Percentiles rank a stretch among this genome's conserved stretches.
phyloP scores from a whole-genome alignment of 1,140 invertebrate species.

The Apis florea region DNA sequence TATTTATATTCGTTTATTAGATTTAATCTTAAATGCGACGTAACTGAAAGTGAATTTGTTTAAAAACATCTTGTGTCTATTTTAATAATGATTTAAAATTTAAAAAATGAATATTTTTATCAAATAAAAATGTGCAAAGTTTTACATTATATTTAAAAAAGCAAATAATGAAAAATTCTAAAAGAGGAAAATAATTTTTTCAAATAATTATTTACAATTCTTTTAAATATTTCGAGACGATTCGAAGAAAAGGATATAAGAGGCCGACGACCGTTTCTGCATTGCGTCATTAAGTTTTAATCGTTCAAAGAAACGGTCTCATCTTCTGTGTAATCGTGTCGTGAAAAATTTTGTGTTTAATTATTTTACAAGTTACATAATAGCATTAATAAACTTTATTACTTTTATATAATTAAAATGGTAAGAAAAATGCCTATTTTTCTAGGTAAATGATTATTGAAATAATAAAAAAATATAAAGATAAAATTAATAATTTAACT shows the following conservation, averaged over 20 bases:
- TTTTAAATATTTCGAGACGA: conserved; percentile 5
- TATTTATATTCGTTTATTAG: conserved; percentile 44
- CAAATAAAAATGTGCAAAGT: background rate
- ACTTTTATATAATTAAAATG: background rate
- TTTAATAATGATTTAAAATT: background rate
- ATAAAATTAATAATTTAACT: background rate
- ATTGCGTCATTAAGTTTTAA: conserved; percentile 44
- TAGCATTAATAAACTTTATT: background rate
- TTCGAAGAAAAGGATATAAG: conserved; percentile 50
- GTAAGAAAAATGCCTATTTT: conserved; percentile 7
- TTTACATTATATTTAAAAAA: background rate
- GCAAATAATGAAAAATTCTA: background rate
- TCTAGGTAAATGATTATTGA: conserved; percentile 4
- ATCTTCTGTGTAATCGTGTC: conserved; percentile 47
- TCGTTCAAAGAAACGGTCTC: conserved; percentile 54
- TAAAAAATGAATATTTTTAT: background rate
- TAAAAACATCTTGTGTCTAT: background rate
- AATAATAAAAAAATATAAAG: background rate
- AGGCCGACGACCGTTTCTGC: conserved; percentile 24
- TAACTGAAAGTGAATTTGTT: background rate
- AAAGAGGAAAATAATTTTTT: background rate
- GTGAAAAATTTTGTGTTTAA: background rate
- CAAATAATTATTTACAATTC: background rate
- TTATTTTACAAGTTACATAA: background rate
- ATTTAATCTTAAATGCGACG: conserved; percentile 21